Conservation (phyloP, 2,888 invertebrate species). For the Caenorhabditis japonica region DNA sequence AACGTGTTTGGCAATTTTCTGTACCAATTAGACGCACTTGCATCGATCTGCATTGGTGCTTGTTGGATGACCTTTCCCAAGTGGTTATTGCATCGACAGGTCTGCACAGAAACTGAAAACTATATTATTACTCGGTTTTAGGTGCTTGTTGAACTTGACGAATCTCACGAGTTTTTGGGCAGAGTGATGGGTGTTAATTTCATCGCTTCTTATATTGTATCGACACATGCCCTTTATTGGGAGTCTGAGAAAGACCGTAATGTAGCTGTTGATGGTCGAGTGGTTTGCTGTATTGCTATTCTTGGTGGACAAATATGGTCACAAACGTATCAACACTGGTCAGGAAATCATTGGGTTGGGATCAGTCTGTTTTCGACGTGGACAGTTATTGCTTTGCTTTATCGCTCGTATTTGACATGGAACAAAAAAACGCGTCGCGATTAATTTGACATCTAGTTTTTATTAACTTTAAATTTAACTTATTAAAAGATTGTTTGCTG, state of each 20-base stretch:
- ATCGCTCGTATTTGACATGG: slow-evolving; percentile 55
- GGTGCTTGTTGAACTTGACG: slow-evolving; percentile 72
- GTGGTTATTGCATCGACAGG: slow-evolving; percentile 73
- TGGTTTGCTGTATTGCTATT: slow-evolving; percentile 72
- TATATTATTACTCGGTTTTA: slow-evolving; percentile 35
- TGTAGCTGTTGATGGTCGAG: slow-evolving; percentile 70
- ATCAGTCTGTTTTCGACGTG: slow-evolving; percentile 75
- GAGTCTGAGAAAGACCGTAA: slow-evolving; percentile 62
- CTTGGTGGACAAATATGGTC: slow-evolving; percentile 76
- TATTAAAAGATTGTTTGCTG: too few species aligned
- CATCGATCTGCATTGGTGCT: slow-evolving; percentile 73
- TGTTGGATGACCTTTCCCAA: slow-evolving; percentile 75
- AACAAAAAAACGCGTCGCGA: neutral
- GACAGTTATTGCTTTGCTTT: slow-evolving; percentile 71
- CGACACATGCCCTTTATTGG: slow-evolving; percentile 73
- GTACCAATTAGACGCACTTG: slow-evolving; percentile 75
- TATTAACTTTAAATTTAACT: too few species aligned
- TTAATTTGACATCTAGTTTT: too few species aligned
- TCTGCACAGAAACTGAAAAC: slow-evolving; percentile 2
- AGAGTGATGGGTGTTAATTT: slow-evolving; percentile 75
- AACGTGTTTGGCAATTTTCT: slow-evolving; percentile 69
- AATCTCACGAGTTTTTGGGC: slow-evolving; percentile 70
- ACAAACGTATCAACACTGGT: slow-evolving; percentile 72
- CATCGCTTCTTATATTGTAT: slow-evolving; percentile 61
- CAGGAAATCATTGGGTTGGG: slow-evolving; percentile 74